Evolutionary conservation across 1,140 invertebrate genomes (phyloP), one percentile per base, ranked within the genome.

Genomic region (Aphaenogaster ashmeadi): DNA sequence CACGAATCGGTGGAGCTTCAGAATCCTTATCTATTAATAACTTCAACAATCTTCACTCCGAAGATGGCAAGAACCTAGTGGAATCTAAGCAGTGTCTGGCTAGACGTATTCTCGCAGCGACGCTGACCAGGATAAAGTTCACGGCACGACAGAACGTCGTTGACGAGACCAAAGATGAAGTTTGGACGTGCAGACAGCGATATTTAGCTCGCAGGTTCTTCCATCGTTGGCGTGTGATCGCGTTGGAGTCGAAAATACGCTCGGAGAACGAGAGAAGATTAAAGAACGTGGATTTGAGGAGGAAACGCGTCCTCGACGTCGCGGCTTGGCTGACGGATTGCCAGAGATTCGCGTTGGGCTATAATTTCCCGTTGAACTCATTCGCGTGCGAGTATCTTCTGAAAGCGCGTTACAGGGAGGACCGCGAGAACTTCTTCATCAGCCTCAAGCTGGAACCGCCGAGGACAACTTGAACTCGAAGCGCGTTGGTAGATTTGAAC

Each of bases 341-440:
- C 86, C 96, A 96, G 92, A 89, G 90, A 85, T 92, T 90, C 6
- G 95, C 94, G 18, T 74, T 90, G 5, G 90, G 89, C n/a, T 96
- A 96, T 79, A 91, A 92, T 79, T 95, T 94, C 79, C 84, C 86
- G 6, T 83, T 87, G 6, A 93, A 96, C 86, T 94, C 95, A 36
- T 89, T 95, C 18, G 95, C 96, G 0, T 92, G 81, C 67, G 94
- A 96, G 71, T 96, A 95, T 92, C 88, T 96, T 21, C 83, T 96
- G 13, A 96, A 96, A 88, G 93, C 96, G 18, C 90, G 96, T 54
- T 96, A 96, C 81, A 93, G 91, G 58, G 96, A 96, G 78, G 95
- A 96, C 58, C 88, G 91, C 56, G 95, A 96, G 72, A 96, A 96
- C 89, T 96, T 96, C 88, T 93, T 93, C 58, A 92, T 93, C 81